Percentiles rank a stretch among this genome's conserved stretches.
Evolutionary conservation across 2,888 invertebrate species (phyloP).

Genomic region (Incurvaria masculella): DNA sequence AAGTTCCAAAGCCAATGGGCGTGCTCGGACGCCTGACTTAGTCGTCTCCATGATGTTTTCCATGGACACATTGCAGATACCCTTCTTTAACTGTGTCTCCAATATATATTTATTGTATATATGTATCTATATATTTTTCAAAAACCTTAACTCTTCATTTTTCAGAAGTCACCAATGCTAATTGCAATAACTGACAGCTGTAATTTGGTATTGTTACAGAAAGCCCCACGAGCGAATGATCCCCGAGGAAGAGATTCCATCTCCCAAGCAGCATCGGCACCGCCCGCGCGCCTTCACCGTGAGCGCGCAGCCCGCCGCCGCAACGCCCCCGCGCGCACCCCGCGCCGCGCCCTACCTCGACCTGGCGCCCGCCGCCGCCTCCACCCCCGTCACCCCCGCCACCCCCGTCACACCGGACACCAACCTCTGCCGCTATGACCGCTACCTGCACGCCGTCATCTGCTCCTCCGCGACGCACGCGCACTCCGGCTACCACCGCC

Average conservation of each 20-base stretch:
- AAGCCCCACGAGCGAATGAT: conserved; percentile 50
- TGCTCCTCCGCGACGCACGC: conserved; percentile 53
- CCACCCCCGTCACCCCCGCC: conserved; percentile 34
- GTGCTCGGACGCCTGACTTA: no score
- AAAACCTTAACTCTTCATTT: no score
- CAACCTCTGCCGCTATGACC: conserved; percentile 53
- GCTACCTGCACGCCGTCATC: conserved; percentile 62
- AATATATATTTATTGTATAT: no score
- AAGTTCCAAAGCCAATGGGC: no score
- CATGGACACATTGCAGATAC: no score
- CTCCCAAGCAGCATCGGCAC: conserved; percentile 39
- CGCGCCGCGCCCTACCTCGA: conserved; percentile 52
- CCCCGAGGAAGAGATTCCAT: conserved; percentile 38
- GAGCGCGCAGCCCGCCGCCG: conserved; percentile 36
- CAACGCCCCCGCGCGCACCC: conserved; percentile 40
- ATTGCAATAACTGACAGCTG: no score
- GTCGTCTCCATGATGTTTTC: no score
- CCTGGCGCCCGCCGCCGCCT: conserved; percentile 58
- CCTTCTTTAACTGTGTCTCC: no score
- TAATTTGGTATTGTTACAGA: conserved; percentile 42
- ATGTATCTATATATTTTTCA: no score
- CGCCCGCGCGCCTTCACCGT: conserved; percentile 53
- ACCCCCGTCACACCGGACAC: conserved; percentile 26
- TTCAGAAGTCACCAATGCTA: no score
- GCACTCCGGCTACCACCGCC: conserved; percentile 45